A percentile compares a stretch with the other conserved stretches of the same genome.
These are phyloP conservation scores for Octopus bimaculoides DNA, from an alignment of 1,140 invertebrate genomes.

Conservation along the genomic window DNA sequence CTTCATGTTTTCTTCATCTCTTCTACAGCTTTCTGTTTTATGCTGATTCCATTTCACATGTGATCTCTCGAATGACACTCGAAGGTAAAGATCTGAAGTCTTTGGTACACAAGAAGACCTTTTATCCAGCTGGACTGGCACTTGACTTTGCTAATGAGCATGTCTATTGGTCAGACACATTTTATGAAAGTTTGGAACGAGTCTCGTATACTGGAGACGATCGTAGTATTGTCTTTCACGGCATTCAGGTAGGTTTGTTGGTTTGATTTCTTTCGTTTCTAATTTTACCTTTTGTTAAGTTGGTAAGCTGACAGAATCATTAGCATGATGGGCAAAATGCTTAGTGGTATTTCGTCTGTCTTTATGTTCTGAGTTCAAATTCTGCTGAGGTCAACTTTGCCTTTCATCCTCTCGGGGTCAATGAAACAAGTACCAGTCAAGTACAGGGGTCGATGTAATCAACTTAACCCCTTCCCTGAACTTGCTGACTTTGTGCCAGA, in stretches of 20 bases:
- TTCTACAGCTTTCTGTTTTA: not conserved
- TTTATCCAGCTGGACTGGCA: conserved; percentile 82
- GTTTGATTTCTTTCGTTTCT: too few relatives aligned
- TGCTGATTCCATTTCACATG: not conserved
- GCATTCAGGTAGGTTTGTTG: conserved; percentile 68
- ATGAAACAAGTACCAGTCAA: too few relatives aligned
- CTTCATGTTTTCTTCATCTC: not conserved
- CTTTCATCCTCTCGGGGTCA: too few relatives aligned
- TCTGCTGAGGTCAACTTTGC: too few relatives aligned
- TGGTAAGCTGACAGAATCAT: too few relatives aligned
- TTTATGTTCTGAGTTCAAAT: too few relatives aligned
- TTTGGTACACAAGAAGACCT: conserved; percentile 83
- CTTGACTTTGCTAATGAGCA: conserved; percentile 71
- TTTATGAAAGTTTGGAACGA: conserved; percentile 88
- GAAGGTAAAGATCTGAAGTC: not conserved
- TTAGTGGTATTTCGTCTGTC: too few relatives aligned
- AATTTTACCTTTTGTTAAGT: too few relatives aligned
- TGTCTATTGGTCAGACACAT: conserved; percentile 65
- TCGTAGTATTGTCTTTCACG: conserved; percentile 67
- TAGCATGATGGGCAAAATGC: too few relatives aligned
- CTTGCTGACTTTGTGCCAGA: too few relatives aligned
- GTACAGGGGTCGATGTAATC: too few relatives aligned
- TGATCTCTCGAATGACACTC: not conserved
- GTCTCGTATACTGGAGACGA: conserved; percentile 82
- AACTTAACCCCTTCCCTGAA: too few relatives aligned